Base-by-base conservation (phyloP, 2,797 vertebrate genomes). In the Nyctibius grandis region DNA sequence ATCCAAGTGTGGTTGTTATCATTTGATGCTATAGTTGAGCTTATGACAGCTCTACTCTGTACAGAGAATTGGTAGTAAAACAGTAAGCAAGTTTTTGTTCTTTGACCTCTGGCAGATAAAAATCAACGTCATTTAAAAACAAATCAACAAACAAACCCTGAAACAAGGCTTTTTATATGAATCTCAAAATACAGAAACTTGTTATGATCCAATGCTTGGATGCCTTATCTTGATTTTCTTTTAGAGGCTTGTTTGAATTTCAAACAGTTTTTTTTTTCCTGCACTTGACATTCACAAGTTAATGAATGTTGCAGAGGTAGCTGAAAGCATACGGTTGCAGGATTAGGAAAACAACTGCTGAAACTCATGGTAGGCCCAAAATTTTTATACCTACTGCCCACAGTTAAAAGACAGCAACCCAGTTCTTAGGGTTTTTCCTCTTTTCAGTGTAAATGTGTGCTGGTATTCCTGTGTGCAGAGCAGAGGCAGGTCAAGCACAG, bases 201-300 rank as follows among this genome's bases (percentile, higher is more conserved):
- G 40, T 72, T 90, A 63, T 61, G 72, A 64, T 74, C 47, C 25
- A 38, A 1, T 22, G 64, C 68, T 70, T 80, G 45, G 64, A 19
- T 5, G 16, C 57, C 84, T 96, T 96, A 92, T 85, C 93, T 95
- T 77, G 78, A 92, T 91, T 95, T 91, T 83, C 56, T 89, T 84
- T 72, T 56, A 74, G n/a, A 87, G 82, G 11, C 50, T 88, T 89
- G 87, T 96, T 95, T 96, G 85, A 93, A 85, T 88, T 94, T 88
- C 86, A 94, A 92, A 94, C 77, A 63, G n/a, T n/a, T 15, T 20
- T 79, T 85, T 92, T 51, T 73, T 23, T 72, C 34, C 72, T 72
- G 29, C 26, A 47, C 31, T 90, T 82, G 63, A 67, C 68, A 85
- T 22, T 15, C 45, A 44, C 22, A 63, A 83, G 82, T 93, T 95